Base-by-base conservation (phyloP, 2,113 vertebrate genomes). In the Eublepharis macularius region DNA sequence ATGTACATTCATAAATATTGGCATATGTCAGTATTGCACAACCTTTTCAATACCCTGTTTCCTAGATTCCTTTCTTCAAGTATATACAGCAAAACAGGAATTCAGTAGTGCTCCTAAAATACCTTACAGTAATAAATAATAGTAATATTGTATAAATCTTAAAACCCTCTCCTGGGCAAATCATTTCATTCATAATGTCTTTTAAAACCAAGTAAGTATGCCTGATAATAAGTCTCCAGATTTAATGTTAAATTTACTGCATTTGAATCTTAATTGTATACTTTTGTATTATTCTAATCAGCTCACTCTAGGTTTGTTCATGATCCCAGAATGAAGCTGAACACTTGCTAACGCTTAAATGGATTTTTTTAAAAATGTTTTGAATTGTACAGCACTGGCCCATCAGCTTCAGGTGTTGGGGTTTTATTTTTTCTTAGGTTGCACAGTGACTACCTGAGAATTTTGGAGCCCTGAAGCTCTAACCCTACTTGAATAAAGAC, bases 401-500 rank as follows among this genome's bases (percentile, higher is more conserved):
- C 43, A 78, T 82, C 80, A 34, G 83, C 82, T 60, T 86, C 84
- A 89, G 32, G 6, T 49, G 32, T 84, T 87, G 82, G 77, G 88
- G 85, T 90, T 95, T 94, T 94, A 91, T 86, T 86, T 87, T 76
- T 86, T 82, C 90, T 93, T 94, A 94, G 94, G 88, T 86, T 87
- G 68, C 89, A 5, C 2, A 13, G 86, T 88, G 83, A 88, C 79
- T 91, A 32, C 82, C 11, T 81, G 4, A 73, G 82, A 89, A 84
- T 87, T 91, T 90, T 94, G 93, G 91, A 95, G 91, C 94, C 91
- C 83, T 92, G 82, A 94, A 94, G 80, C 90, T 95, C 92, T 95
- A 93, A 88, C 93, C 93, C 90, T 96, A 94, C 94, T 92, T 92
- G 89, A 97, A 96, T 96, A 80, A 95, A 91, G 96, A 94, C 94